Evolutionary conservation across 2,888 invertebrate species (phyloP), one percentile per base, ranked within the genome.

Genomic region (Lagria hirta): DNA sequence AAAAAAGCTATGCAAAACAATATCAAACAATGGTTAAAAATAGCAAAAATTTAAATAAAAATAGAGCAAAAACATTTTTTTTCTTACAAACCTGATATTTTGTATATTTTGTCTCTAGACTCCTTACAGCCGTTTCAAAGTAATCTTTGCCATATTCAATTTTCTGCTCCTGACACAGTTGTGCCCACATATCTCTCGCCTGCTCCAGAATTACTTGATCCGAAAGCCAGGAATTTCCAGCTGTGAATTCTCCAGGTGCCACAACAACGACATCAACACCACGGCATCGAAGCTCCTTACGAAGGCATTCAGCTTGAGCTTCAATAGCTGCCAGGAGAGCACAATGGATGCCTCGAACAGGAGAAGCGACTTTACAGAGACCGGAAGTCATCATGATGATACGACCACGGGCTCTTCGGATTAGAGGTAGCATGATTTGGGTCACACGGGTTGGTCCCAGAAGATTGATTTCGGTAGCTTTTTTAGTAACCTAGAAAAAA

Each of bases 251-350:
- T 23, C 91, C 90, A 22, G 90, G 87, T 52, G 90, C 88, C 20
- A 92, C 85, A 13, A 89, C 80, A 30, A 88, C 83, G 8, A 91
- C 88, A 65, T 89, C 86, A 6, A 91, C 90, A 29, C 87, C 86
- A 64, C 88, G 81, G 35, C 34, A 52, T 46, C 60, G 57, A 27
- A 64, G 35, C 70, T 91, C 90, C 55, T 88, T 78, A 24, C 91
- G 80, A 37, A 91, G 75, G 62, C 88, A 89, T 49, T 84, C 81
- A 11, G 86, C 86, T 63, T 90, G 81, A 5, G 86, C 84, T 67
- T 91, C 90, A 4, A 91, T 74, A 0, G 87, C 92, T 26, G 86
- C 84, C 54, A 86, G 75, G 3, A 83, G 78, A 32, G 88, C 86
- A 47, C 88, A 86, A 66, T 92, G 89, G 34, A 90, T 83, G 12